Base-by-base conservation (phyloP, 2,113 vertebrate species). In the Sebastes fasciatus region DNA sequence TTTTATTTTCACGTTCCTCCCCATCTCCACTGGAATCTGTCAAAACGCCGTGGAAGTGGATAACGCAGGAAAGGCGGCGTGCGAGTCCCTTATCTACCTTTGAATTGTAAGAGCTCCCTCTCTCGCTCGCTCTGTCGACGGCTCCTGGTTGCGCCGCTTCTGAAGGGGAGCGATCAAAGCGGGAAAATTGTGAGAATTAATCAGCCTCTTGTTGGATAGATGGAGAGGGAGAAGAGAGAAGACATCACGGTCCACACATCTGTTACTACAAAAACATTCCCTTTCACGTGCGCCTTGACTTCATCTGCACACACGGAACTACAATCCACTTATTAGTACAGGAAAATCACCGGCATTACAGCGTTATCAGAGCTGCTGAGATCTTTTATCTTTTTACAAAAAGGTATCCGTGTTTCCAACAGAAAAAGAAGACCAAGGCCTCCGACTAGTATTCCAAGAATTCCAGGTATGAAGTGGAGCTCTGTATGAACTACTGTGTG, bases 161-260 rank as follows among this genome's bases (percentile, higher is more conserved):
- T 85, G 69, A 34, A 73, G 54, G 66, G 64, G 77, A 60, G 71
- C 34, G 60, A 92, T 89, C 86, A 91, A 91, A 87, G 87, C 19
- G 17, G 11, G 62, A 45, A 83, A 82, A 82, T 34, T 75, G 76
- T 74, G 71, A 45, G 21, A 88, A 89, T 87, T 74, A 86, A 91
- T 85, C 70, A 89, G 68, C 62, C 58, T 78, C 63, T 80, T 87
- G 82, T 77, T 71, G 48, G 62, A 73, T 55, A 78, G 78, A 70
- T 40, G 70, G 57, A 51, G 42, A 34, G 17, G 63, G 62, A 46
- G 64, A 77, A 42, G 34, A 46, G 26, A 84, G 69, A 83, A 23
- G 26, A 71, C 42, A 70, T 79, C 51, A 66, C 48, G 14, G 67
- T 52, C 80, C 45, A 46, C 34, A 58, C 70, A 75, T 71, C 45